Conservation (phyloP, 2,797 vertebrate genomes). For the Mormyrops attenuatus region DNA sequence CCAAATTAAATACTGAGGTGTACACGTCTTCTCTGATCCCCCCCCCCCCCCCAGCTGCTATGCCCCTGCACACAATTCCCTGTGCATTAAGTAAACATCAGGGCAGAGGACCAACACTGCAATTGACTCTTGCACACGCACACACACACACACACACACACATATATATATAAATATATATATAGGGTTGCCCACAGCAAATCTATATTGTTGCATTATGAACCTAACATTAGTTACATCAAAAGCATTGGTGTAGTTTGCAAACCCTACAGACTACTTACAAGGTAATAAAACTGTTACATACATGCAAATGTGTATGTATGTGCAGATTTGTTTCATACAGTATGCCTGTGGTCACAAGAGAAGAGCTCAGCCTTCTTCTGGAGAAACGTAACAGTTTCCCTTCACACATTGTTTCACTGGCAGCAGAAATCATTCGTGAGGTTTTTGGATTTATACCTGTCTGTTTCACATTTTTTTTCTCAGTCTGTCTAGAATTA, state of each 20-base stretch:
- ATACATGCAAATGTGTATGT: no score
- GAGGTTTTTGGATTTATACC: not conserved
- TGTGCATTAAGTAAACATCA: conserved; percentile 30
- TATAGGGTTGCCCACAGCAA: no score
- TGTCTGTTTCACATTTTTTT: not conserved
- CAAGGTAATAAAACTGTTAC: no score
- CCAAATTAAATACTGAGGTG: not conserved
- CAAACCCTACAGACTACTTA: no score
- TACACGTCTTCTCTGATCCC: not conserved
- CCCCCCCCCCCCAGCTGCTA: not conserved
- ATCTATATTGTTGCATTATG: no score
- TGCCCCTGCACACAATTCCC: not conserved
- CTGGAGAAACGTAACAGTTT: not conserved
- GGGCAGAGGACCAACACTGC: not conserved
- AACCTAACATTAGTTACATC: no score
- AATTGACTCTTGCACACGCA: not conserved
- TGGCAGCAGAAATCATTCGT: not conserved
- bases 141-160: conserved; percentile 2
- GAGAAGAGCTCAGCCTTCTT: not conserved
- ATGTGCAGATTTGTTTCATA: no score
- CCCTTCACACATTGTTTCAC: not conserved
- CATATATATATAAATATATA: no score
- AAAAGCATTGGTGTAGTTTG: no score
- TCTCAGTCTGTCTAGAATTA: conserved; percentile 49
- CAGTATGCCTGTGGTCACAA: conserved; percentile 35